Evolutionary conservation across 2,113 vertebrate genomes (phyloP).

Genomic region (Lepus europaeus): DNA sequence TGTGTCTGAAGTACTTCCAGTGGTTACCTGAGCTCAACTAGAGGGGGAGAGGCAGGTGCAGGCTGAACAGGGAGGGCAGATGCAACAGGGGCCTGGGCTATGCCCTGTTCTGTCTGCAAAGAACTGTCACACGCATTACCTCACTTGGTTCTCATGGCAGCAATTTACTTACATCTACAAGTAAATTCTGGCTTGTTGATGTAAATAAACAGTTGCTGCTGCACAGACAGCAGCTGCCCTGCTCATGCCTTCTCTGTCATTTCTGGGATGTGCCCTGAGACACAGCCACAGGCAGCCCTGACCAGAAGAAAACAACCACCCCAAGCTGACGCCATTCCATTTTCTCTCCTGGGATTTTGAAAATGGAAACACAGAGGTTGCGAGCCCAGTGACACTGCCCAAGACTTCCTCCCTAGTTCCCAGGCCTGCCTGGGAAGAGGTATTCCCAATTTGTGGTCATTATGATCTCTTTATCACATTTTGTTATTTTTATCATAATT

Average conservation of each 20-base stretch:
- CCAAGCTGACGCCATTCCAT: not conserved
- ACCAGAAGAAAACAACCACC: not conserved
- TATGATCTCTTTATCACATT: not conserved
- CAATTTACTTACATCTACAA: too few species aligned
- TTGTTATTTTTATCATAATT: not conserved
- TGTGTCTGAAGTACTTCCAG: not conserved
- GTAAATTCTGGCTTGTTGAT: too few species aligned
- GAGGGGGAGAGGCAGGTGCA: not conserved
- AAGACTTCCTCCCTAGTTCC: not conserved
- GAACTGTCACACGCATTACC: not conserved
- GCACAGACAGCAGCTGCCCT: not conserved
- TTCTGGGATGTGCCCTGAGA: not conserved
- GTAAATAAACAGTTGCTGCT: not conserved
- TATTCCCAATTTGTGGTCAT: not conserved
- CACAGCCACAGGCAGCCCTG: not conserved
- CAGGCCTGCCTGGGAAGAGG: not conserved
- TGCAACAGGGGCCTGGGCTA: not conserved
- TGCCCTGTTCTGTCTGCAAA: not conserved
- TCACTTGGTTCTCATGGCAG: too few species aligned
- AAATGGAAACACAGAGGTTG: not conserved
- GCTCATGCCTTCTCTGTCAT: rapidly evolving
- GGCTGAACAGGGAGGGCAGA: not conserved
- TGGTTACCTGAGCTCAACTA: not conserved
- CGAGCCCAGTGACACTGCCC: rapidly evolving
- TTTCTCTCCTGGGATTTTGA: not conserved